Evolutionary conservation across 2,797 vertebrate species (phyloP), one percentile per base, ranked within the genome.

Genomic region (Protonibea diacanthus): DNA sequence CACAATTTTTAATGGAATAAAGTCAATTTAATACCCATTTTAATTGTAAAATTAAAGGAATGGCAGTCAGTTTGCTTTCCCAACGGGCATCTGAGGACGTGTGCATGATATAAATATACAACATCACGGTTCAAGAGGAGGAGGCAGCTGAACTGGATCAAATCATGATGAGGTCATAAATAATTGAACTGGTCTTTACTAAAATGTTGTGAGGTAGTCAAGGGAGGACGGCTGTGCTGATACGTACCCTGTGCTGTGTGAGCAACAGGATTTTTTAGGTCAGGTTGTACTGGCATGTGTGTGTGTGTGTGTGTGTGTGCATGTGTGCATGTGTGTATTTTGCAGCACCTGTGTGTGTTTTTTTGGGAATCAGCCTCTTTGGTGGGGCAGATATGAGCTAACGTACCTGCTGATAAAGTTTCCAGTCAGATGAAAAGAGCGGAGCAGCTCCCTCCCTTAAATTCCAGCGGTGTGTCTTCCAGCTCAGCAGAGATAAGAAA

Each of bases 341-440:
- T 27, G 5, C 25, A 12, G 21, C 8, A 12, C 45, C 3, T 55
- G 49, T 42, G 29, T 71, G 23, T 51, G 18, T 23, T 33, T 47
- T 47, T 25, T 25, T 62, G n/a, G 42, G 7, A 78, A 42, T 55
- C 2, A 20, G 21, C 17, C 14, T 90, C 74, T 75, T 14, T 52
- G 83, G n/a, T 40, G 53, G 68, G 45, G 61, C 44, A 73, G 25
- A 40, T 73, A 56, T 21, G 70, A 82, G 33, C 18, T 18, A 47
- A 74, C 14, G 11, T 40, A 65, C 65, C 47, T 76, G 78, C 72
- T 73, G 74, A 78, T 87, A 63, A 87, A 73, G 53, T n/a, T 53
- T 33, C 3, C 18, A 17, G 3, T 29, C 5, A 17, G n/a, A 71
- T 55, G 42, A 76, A 79, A 85, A 76, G 58, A 85, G 12, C 29